A percentile compares a stretch with the other conserved stretches of the same genome.
These are phyloP conservation scores for Dynastes hyllus DNA, from an alignment of 2,888 invertebrate genomes.

Conservation along the genomic window DNA sequence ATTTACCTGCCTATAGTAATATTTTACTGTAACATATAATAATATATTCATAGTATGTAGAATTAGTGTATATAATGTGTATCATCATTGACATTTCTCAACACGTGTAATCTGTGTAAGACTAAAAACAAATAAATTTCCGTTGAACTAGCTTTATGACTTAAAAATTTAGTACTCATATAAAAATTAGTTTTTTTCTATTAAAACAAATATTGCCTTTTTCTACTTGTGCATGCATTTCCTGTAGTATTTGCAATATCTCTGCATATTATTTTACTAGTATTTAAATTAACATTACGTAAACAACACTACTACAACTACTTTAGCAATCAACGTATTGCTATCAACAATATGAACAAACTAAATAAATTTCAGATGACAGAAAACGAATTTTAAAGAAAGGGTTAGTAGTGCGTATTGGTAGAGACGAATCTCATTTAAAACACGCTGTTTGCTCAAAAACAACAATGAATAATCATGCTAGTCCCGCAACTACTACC, in stretches of 20 bases:
- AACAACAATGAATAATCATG: conserved; percentile 65
- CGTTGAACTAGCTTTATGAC: not conserved
- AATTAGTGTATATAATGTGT: not conserved
- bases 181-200: conserved; percentile 17
- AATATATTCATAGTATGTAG: conserved; percentile 1
- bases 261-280: conserved; percentile 32
- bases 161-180: conserved; percentile 15
- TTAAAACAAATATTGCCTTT: conserved; percentile 54
- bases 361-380: conserved; percentile 64
- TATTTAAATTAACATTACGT: conserved; percentile 17
- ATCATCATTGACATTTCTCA: not conserved
- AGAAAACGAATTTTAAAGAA: conserved; percentile 68
- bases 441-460: conserved; percentile 69
- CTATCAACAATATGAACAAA: conserved; percentile 19
- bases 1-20: too few relatives aligned
- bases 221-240: conserved; percentile 62
- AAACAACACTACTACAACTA: conserved; percentile 37
- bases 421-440: conserved; percentile 66
- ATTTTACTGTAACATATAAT: too few relatives aligned
- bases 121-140: conserved; percentile 20
- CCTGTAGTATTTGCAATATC: conserved; percentile 44
- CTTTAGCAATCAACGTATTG: conserved; percentile 13
- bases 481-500: conserved; percentile 66
- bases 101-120: conserved; percentile 10
- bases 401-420: conserved; percentile 70